Evolutionary conservation across 2,888 invertebrate species (phyloP).

Genomic region (Cephus nigrinus): DNA sequence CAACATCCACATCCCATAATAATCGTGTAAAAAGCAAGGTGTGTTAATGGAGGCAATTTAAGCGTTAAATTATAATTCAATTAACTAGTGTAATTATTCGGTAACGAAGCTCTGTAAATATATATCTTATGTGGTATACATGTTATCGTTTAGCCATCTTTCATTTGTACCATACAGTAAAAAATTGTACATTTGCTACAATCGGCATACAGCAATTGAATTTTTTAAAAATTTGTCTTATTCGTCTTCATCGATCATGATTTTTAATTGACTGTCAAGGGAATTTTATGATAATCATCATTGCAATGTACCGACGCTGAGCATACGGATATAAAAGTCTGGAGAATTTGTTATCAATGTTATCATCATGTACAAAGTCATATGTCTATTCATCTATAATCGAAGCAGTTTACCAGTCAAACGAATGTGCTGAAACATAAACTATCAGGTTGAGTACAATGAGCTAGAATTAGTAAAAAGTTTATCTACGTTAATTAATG

Average conservation of each 20-base stretch:
- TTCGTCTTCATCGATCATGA: not conserved
- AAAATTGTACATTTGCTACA: too few species aligned
- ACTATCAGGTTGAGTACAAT: conserved; percentile 56
- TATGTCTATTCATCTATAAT: conserved; percentile 33
- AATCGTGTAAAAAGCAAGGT: conserved; percentile 39
- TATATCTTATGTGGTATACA: too few species aligned
- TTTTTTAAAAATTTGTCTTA: not conserved
- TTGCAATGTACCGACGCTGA: not conserved
- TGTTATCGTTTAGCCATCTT: too few species aligned
- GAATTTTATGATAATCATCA: not conserved
- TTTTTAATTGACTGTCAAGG: not conserved
- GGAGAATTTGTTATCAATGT: conserved; percentile 23
- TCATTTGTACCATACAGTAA: too few species aligned
- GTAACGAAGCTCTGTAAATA: conserved; percentile 1
- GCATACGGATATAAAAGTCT: not conserved
- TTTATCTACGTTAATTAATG: conserved; percentile 64
- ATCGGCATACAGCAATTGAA: too few species aligned
- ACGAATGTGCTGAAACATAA: conserved; percentile 63
- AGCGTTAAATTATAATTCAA: conserved; percentile 10
- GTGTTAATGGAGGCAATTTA: conserved; percentile 26
- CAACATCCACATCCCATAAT: conserved; percentile 22
- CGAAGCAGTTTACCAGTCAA: conserved; percentile 56
- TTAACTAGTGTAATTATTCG: conserved; percentile 6
- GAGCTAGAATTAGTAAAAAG: conserved; percentile 58
- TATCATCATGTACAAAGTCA: conserved; percentile 27